Evolutionary conservation across 2,113 vertebrate genomes (phyloP).

Genomic region (Nothocercus nigrocapillus): DNA sequence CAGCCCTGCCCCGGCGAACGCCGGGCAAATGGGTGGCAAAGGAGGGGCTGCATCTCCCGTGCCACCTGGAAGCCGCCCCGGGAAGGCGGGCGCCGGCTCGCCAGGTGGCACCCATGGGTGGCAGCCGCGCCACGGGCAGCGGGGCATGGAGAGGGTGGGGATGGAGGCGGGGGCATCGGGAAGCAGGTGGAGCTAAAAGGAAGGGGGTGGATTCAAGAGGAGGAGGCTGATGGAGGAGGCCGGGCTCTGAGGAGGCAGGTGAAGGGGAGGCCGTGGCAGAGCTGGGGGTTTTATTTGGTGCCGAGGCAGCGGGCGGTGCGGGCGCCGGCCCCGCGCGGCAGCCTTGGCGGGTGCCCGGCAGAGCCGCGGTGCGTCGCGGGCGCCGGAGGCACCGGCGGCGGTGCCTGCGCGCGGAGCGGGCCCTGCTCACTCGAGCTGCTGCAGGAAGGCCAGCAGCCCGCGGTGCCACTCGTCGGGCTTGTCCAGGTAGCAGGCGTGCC

Average conservation of each 20-base stretch:
- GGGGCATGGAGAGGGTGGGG: no score
- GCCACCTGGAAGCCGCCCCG: no score
- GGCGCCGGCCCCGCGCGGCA: not conserved
- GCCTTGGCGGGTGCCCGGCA: not conserved
- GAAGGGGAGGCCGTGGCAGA: not conserved
- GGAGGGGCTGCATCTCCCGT: no score
- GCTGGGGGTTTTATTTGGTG: constrained; percentile 46
- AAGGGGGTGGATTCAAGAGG: not conserved
- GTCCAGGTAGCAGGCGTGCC: constrained; percentile 95
- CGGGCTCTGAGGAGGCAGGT: not conserved
- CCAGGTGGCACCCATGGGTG: not conserved
- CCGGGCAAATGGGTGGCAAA: no score
- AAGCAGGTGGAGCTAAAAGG: no score
- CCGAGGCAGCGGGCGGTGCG: not conserved
- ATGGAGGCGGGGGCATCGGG: no score
- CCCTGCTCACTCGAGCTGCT: constrained; percentile 67
- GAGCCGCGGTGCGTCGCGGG: not conserved
- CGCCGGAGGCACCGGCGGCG: rapidly evolving
- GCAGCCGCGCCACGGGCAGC: not conserved
- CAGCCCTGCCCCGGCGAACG: rapidly evolving
- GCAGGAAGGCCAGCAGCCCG: constrained; percentile 86
- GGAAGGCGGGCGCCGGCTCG: not conserved
- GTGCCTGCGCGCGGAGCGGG: not conserved
- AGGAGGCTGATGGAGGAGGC: not conserved
- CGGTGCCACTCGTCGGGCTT: constrained; percentile 90